Conservation (phyloP, 1,140 invertebrate species). For the Drosophila chauvacae region DNA sequence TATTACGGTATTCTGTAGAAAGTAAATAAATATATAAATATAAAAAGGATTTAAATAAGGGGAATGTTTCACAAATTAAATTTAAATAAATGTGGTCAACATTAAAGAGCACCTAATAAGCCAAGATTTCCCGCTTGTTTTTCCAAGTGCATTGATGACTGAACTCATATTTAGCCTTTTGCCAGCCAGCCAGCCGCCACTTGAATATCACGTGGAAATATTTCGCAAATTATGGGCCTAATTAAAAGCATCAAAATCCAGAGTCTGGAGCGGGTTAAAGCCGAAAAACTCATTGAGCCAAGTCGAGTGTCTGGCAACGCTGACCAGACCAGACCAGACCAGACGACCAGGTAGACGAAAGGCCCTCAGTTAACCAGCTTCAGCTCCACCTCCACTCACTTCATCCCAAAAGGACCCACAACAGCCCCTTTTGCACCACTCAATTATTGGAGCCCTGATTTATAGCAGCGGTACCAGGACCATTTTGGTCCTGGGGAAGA, state of each 20-base stretch:
- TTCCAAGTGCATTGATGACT: slow-evolving; percentile 5
- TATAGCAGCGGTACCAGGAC: slow-evolving; percentile 61
- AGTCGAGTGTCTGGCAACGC: slow-evolving; percentile 61
- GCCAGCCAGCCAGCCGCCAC: slow-evolving; percentile 45
- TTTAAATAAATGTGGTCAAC: too few species aligned
- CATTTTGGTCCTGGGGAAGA: slow-evolving; percentile 48
- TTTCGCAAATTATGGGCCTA: slow-evolving; percentile 80
- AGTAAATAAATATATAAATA: too few species aligned
- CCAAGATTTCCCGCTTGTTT: not conserved
- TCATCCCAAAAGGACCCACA: slow-evolving; percentile 4
- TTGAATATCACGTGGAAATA: slow-evolving; percentile 71
- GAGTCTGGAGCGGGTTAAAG: slow-evolving; percentile 16
- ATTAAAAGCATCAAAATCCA: slow-evolving; percentile 62
- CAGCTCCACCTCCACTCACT: not conserved
- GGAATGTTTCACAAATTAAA: too few species aligned
- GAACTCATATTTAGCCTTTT: slow-evolving; percentile 63
- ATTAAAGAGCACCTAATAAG: rapidly evolving
- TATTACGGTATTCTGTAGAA: too few species aligned
- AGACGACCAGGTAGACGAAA: slow-evolving; percentile 59
- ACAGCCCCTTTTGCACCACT: slow-evolving; percentile 63
- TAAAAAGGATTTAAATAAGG: rapidly evolving
- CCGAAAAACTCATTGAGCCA: slow-evolving; percentile 59
- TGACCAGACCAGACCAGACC: slow-evolving; percentile 54
- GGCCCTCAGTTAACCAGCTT: slow-evolving; percentile 20
- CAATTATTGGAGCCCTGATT: slow-evolving; percentile 80